A percentile compares a stretch with the other conserved stretches of the same genome.
Evolutionary conservation across 2,888 invertebrate genomes (phyloP).

Genomic region (Hypomecis punctinalis): DNA sequence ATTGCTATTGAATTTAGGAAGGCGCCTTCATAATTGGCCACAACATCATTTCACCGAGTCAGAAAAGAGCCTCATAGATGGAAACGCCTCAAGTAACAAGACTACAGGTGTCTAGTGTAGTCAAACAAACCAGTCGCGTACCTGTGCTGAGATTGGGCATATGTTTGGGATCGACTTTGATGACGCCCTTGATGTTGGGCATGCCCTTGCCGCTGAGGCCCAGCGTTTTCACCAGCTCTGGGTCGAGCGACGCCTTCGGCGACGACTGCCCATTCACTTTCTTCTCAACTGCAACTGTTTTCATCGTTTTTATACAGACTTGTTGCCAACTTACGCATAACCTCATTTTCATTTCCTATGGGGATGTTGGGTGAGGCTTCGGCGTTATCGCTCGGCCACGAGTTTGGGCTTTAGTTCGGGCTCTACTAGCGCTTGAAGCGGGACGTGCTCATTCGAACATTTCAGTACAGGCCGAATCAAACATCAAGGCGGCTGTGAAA

Average conservation of each 20-base stretch:
- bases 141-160: slow-evolving; percentile 86
- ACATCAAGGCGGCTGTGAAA: too few species aligned
- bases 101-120: background rate
- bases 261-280: slow-evolving; percentile 81
- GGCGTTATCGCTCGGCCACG: too few species aligned
- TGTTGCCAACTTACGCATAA: background rate
- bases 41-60: too few species aligned
- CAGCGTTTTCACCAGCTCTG: slow-evolving; percentile 82
- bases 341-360: background rate
- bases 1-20: too few species aligned
- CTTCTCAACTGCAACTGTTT: slow-evolving; percentile 68
- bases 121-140: slow-evolving; percentile 43
- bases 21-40: too few species aligned
- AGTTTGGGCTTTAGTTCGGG: too few species aligned
- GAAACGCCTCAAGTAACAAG: background rate
- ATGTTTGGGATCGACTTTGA: slow-evolving; percentile 90
- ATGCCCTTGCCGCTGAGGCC: slow-evolving; percentile 81
- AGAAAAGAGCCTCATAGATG: too few species aligned
- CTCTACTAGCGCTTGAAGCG: too few species aligned
- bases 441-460: too few species aligned
- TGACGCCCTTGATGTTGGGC: slow-evolving; percentile 88
- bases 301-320: slow-evolving; percentile 16
- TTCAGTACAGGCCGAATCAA: too few species aligned
- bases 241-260: slow-evolving; percentile 77
- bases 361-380: too few species aligned